phyloP scores from a whole-genome alignment of 2,888 invertebrate genomes.

The Acheta domesticus region DNA sequence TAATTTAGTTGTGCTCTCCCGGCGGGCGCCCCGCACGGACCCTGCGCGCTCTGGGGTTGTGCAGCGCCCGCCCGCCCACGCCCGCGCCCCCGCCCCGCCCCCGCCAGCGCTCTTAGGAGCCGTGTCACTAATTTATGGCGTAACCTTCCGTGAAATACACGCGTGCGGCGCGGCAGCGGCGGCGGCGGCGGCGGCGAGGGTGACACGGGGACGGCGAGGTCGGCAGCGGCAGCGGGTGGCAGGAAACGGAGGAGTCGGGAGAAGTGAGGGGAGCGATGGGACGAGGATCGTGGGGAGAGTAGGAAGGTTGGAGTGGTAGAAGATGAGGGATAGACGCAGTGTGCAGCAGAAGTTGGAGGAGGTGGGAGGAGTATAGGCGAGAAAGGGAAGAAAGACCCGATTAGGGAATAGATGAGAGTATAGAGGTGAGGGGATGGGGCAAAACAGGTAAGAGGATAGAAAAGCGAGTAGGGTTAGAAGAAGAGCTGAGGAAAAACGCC shows the following conservation, averaged over 20 bases:
- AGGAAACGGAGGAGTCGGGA: not conserved
- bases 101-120: not conserved
- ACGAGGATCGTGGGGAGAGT: not conserved
- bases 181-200: not conserved
- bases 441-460: too few species aligned
- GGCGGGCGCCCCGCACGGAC: not conserved
- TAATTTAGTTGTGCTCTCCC: constrained; percentile 10
- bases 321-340: not conserved
- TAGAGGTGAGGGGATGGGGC: too few species aligned
- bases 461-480: too few species aligned
- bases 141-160: constrained; percentile 2
- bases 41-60: not conserved
- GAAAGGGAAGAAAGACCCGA: not conserved
- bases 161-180: not conserved
- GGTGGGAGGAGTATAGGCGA: not conserved
- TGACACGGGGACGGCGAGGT: not conserved
- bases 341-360: not conserved
- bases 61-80: not conserved
- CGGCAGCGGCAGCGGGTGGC: not conserved
- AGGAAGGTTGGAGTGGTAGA: not conserved
- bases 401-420: not conserved
- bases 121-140: not conserved
- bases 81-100: not conserved
- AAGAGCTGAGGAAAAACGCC: too few species aligned
- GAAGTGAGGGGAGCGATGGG: not conserved